These are phyloP conservation scores for Penelope pileata DNA, from an alignment of 2,113 vertebrate genomes.

Conservation along the genomic window DNA sequence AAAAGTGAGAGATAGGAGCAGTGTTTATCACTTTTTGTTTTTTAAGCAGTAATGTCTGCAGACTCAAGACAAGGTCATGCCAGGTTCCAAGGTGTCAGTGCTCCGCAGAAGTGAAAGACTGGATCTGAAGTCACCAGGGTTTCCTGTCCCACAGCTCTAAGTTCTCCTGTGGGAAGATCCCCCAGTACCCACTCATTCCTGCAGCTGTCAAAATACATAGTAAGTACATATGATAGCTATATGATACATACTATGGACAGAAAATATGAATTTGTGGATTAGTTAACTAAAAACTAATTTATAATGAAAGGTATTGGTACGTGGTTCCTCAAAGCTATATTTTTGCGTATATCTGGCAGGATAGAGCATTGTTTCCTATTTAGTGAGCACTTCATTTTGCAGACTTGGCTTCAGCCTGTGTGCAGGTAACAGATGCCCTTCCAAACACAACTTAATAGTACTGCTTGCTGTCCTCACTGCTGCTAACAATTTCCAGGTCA, in stretches of 20 bases:
- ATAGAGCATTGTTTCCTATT: not conserved
- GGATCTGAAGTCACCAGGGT: not conserved
- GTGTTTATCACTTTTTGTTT: not conserved
- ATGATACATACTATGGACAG: accelerated
- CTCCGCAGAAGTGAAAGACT: not conserved
- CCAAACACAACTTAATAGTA: not conserved
- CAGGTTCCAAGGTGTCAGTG: not conserved
- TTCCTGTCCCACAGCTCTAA: not conserved
- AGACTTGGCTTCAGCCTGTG: not conserved
- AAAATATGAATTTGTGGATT: not conserved
- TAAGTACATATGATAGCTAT: not conserved
- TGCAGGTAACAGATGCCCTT: not conserved
- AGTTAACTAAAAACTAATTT: not conserved
- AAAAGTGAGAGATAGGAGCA: not conserved
- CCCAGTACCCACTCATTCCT: not conserved
- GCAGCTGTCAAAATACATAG: not conserved
- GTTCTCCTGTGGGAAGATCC: not conserved
- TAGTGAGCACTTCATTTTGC: not conserved
- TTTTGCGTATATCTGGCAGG: not conserved
- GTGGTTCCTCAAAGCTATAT: not conserved
- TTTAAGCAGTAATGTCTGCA: not conserved
- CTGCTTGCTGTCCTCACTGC: not conserved
- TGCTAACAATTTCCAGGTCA: not conserved
- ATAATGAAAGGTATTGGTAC: not conserved
- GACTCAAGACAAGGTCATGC: accelerated